Conservation (phyloP, 1,140 invertebrate species). For the Hesperophylax magnus region DNA sequence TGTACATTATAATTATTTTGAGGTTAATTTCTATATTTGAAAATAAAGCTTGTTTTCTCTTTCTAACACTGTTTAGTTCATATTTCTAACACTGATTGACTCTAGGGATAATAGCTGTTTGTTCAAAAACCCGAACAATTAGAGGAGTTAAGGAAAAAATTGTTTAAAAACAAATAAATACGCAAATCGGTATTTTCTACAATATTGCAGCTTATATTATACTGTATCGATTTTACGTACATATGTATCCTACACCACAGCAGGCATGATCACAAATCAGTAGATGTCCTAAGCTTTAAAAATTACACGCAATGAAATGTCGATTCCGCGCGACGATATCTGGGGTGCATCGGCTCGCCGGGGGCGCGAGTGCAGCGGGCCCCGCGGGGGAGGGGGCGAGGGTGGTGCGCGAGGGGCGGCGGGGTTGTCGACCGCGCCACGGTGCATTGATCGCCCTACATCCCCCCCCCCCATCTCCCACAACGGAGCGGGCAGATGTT, state of each 20-base stretch:
- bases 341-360: background rate
- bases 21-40: no score
- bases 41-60: no score
- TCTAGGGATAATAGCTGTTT: no score
- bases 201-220: no score
- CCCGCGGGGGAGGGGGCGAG: background rate
- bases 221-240: background rate
- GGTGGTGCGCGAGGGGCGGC: background rate
- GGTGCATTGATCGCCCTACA: slow-evolving; percentile 53
- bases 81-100: no score
- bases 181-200: no score
- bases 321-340: background rate
- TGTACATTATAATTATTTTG: no score
- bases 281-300: background rate
- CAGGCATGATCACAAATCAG: background rate
- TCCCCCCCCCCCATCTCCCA: background rate
- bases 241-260: background rate
- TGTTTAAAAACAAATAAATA: no score
- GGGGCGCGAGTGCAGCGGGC: slow-evolving; percentile 5
- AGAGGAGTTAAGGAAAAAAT: no score
- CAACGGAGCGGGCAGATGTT: background rate
- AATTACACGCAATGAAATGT: slow-evolving; percentile 2
- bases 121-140: no score
- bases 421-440: slow-evolving; percentile 33
- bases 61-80: no score